These are phyloP conservation scores for Sericinus montela DNA, from an alignment of 2,888 invertebrate species.

Conservation along the genomic window DNA sequence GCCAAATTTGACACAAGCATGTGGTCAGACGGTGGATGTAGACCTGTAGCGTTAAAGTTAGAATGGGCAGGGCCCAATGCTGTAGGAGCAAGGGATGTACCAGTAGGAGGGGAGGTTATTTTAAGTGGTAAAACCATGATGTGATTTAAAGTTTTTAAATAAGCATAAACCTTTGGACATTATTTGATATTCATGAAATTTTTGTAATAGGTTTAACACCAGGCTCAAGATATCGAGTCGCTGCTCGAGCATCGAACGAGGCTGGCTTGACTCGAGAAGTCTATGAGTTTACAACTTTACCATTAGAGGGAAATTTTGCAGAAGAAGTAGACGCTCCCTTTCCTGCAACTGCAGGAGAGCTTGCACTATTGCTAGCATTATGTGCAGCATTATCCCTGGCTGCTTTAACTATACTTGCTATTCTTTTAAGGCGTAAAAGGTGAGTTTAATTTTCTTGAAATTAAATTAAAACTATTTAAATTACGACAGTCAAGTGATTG, in stretches of 20 bases:
- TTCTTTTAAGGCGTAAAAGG: slow-evolving; percentile 76
- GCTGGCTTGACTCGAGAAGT: slow-evolving; percentile 81
- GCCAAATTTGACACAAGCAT: slow-evolving; percentile 87
- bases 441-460: slow-evolving; percentile 26
- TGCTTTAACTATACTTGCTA: slow-evolving; percentile 78
- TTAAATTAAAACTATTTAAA: no score
- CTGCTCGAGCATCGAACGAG: slow-evolving; percentile 80
- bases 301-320: slow-evolving; percentile 73
- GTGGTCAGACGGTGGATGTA: slow-evolving; percentile 93
- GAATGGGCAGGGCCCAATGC: slow-evolving; percentile 81
- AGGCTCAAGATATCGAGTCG: slow-evolving; percentile 80
- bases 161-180: no score
- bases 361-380: slow-evolving; percentile 69
- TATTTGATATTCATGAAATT: neutral
- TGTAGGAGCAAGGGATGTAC: slow-evolving; percentile 65
- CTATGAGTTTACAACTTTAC: slow-evolving; percentile 79
- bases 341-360: slow-evolving; percentile 67
- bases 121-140: slow-evolving; percentile 57
- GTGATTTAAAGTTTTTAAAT: no score
- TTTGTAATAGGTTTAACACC: slow-evolving; percentile 59
- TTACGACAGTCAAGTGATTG: no score
- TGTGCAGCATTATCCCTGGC: slow-evolving; percentile 78
- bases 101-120: slow-evolving; percentile 67
- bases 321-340: slow-evolving; percentile 70
- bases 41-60: slow-evolving; percentile 88